Percentiles rank a stretch among this genome's conserved stretches.
phyloP scores from a whole-genome alignment of 2,797 vertebrate species.

The Acanthis flammea region DNA sequence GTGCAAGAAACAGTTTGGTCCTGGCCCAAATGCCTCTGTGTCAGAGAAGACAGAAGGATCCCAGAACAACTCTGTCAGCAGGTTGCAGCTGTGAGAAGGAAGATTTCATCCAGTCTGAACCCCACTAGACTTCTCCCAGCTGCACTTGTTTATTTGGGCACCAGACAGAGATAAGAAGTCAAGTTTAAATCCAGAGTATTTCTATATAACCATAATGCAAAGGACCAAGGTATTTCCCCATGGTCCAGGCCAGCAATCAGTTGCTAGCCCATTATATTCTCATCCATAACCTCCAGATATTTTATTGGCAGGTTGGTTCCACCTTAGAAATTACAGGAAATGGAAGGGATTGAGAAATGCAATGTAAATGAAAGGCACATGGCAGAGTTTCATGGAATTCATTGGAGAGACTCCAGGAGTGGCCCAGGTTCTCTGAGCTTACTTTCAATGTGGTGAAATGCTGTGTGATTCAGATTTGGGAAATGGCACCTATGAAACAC shows the following conservation, averaged over 20 bases:
- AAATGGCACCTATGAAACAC: not conserved
- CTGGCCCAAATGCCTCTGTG: not conserved
- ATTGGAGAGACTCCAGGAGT: not conserved
- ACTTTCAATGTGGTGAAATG: not conserved
- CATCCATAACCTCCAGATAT: not conserved
- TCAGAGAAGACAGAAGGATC: not conserved
- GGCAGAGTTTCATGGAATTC: not conserved
- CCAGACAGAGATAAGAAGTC: not conserved
- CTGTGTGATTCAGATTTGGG: not conserved
- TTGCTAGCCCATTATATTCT: not conserved
- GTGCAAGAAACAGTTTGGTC: not conserved
- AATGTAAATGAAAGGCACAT: not conserved
- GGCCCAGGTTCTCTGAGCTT: not conserved
- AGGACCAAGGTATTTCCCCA: not conserved
- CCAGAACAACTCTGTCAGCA: not conserved
- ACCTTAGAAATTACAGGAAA: not conserved
- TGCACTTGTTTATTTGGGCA: conserved; percentile 11
- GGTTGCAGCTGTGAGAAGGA: not conserved
- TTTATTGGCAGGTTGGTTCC: not conserved
- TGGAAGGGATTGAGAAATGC: not conserved
- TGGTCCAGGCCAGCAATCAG: not conserved
- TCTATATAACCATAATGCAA: not conserved
- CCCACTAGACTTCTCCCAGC: not conserved
- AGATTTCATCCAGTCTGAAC: not conserved
- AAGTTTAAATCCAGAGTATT: not conserved